Percentiles rank a stretch among this genome's conserved stretches.
Conservation (phyloP, 2,113 vertebrate genomes). For the Caloenas nicobarica region DNA sequence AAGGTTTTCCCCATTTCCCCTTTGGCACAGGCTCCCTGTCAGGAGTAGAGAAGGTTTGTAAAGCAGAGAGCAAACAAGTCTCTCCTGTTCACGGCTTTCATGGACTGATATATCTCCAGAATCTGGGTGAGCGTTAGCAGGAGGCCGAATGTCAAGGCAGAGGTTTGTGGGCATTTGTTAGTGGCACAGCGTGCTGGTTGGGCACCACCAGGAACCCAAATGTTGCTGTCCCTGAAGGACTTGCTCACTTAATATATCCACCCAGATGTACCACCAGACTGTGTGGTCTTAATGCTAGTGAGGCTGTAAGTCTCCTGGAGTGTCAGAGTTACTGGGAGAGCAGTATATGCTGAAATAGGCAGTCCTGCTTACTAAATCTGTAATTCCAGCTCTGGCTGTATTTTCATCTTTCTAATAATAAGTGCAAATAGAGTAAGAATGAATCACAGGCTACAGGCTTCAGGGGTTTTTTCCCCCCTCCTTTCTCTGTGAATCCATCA, state of each 20-base stretch:
- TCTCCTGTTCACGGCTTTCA: neutral
- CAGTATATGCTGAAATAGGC: conserved; percentile 40
- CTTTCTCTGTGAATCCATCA: conserved; percentile 17
- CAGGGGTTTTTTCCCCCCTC: neutral
- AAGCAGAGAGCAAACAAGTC: neutral
- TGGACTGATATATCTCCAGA: neutral
- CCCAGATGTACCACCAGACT: neutral
- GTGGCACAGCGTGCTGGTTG: neutral
- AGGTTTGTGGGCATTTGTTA: neutral
- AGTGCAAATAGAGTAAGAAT: conserved; percentile 63
- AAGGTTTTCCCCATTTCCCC: neutral
- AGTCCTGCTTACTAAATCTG: conserved; percentile 58
- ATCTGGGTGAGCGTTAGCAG: neutral
- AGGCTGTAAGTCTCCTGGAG: conserved; percentile 14
- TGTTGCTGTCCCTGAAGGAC: neutral
- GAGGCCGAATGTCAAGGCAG: neutral
- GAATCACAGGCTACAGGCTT: conserved; percentile 57
- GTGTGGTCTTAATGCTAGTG: neutral
- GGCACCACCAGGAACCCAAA: neutral
- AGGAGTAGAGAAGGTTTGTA: neutral
- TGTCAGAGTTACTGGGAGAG: neutral
- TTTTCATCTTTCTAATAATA: conserved; percentile 69
- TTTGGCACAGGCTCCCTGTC: neutral
- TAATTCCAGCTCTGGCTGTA: conserved; percentile 49
- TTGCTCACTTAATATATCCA: neutral